These are phyloP conservation scores for Cardiocondyla obscurior DNA, from an alignment of 1,140 invertebrate species.

Conservation along the genomic window DNA sequence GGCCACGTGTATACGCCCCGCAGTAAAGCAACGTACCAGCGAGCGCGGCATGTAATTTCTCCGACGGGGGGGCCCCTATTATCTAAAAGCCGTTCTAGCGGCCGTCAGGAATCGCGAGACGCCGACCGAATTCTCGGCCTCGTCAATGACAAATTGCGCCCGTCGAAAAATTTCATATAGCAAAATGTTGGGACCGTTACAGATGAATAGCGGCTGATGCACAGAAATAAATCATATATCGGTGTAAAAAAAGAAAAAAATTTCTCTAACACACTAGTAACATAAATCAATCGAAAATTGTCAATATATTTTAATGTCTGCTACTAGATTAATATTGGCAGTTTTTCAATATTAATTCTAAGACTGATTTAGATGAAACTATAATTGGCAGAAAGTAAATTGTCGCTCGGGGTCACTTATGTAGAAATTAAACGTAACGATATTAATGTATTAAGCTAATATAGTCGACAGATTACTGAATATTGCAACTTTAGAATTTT, in stretches of 20 bases:
- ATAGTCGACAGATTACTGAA: neutral
- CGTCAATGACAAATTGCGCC: constrained; percentile 41
- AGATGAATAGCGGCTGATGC: constrained; percentile 34
- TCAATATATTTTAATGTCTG: constrained; percentile 35
- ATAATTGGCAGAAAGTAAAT: neutral
- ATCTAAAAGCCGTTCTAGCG: constrained; percentile 38
- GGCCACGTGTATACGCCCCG: neutral
- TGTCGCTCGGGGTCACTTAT: neutral
- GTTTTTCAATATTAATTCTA: constrained; percentile 4
- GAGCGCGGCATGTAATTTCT: constrained; percentile 23
- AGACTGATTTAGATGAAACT: neutral
- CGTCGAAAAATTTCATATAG: constrained; percentile 36
- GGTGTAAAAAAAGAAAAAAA: neutral
- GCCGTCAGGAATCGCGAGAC: constrained; percentile 36
- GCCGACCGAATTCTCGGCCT: constrained; percentile 18
- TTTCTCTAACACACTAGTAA: constrained; percentile 1
- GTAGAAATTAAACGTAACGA: neutral
- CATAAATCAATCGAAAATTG: constrained; percentile 13
- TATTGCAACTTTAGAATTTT: neutral
- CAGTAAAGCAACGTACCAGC: neutral
- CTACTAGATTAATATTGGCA: constrained; percentile 18
- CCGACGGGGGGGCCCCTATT: constrained; percentile 4
- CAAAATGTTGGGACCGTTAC: constrained; percentile 23
- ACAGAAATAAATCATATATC: constrained; percentile 33
- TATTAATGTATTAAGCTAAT: neutral